Evolutionary conservation across 2,888 invertebrate species (phyloP).

Genomic region (Crossocerus cetratus): DNA sequence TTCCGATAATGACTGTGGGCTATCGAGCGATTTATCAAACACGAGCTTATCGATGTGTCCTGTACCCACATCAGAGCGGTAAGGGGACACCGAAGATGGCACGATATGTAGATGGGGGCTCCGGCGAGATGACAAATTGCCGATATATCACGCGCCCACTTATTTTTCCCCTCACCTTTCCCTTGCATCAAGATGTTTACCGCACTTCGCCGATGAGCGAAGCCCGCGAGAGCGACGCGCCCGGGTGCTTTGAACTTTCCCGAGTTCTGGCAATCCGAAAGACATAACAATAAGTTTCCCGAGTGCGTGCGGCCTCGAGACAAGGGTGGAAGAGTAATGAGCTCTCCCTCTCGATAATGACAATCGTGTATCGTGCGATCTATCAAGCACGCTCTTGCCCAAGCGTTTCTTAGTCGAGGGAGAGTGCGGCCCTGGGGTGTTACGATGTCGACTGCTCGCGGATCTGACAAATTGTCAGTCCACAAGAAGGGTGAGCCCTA

Average conservation of each 20-base stretch:
- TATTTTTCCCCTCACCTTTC: conserved; percentile 6
- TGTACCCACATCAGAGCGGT: conserved; percentile 22
- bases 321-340: conserved; percentile 2
- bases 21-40: conserved; percentile 73
- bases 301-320: not conserved
- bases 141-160: conserved; percentile 4
- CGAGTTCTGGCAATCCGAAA: too few species aligned
- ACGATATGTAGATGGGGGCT: conserved; percentile 12
- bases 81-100: conserved; percentile 26
- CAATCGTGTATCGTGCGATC: conserved; percentile 71
- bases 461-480: conserved; percentile 68
- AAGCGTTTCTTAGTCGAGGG: conserved; percentile 50
- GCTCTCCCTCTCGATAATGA: conserved; percentile 61
- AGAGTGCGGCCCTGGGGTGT: conserved; percentile 36
- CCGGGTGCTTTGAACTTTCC: too few species aligned
- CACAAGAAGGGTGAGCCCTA: conserved; percentile 62
- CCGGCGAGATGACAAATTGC: conserved; percentile 65
- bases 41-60: conserved; percentile 62
- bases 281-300: too few species aligned
- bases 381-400: conserved; percentile 69
- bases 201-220: not conserved
- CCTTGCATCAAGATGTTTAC: conserved; percentile 5
- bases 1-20: conserved; percentile 66
- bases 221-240: too few species aligned
- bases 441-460: conserved; percentile 28